Evolutionary conservation across 2,797 vertebrate species (phyloP).

Genomic region (Intellagama lesueurii): DNA sequence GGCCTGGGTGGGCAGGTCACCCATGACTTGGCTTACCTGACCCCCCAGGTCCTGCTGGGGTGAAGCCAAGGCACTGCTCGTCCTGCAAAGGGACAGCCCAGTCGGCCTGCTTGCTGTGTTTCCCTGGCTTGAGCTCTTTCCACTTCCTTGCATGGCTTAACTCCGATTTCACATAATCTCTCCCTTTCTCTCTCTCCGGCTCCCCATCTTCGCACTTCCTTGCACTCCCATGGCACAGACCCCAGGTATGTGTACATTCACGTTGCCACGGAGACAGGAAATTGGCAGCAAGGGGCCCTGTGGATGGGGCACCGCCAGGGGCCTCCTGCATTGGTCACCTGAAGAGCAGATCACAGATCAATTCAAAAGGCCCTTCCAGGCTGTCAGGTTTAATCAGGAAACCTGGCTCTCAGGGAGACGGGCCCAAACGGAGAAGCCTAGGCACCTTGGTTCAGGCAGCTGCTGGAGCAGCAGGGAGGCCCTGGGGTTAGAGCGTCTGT

Average conservation of each 20-base stretch:
- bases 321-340: rapidly evolving
- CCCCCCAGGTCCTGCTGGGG: not conserved
- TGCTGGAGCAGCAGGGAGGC: not conserved
- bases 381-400: rapidly evolving
- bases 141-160: not conserved
- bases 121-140: not conserved
- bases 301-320: not conserved
- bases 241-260: not conserved
- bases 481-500: not conserved
- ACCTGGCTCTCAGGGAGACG: not conserved
- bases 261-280: conserved; percentile 35
- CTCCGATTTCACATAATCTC: no score
- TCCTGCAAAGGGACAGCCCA: not conserved
- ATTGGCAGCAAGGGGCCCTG: rapidly evolving
- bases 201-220: rapidly evolving
- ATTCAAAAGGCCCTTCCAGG: not conserved
- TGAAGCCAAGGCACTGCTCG: conserved; percentile 31
- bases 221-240: not conserved
- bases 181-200: not conserved
- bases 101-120: not conserved
- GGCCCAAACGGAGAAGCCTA: not conserved
- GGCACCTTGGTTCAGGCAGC: rapidly evolving
- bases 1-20: not conserved
- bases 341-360: rapidly evolving
- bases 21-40: conserved; percentile 8